A percentile compares a stretch with the other conserved stretches of the same genome.
Evolutionary conservation across 2,113 vertebrate genomes (phyloP).

Genomic region (Cyrtonyx montezumae): DNA sequence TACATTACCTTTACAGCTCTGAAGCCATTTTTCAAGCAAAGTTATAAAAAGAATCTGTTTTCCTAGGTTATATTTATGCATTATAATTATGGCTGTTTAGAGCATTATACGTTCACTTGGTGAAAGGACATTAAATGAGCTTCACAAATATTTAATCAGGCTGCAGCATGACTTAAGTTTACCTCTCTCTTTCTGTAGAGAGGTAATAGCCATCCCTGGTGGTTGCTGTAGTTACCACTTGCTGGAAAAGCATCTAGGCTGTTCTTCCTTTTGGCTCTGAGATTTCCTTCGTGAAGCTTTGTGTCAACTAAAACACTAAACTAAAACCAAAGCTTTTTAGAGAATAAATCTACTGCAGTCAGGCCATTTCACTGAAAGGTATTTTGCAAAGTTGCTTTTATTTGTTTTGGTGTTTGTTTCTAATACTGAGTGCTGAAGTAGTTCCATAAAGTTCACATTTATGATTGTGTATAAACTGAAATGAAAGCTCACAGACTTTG

Average conservation of each 20-base stretch:
- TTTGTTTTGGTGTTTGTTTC: background rate
- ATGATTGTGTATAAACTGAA: background rate
- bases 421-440: background rate
- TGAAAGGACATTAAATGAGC: slow-evolving; percentile 68
- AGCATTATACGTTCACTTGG: slow-evolving; percentile 4
- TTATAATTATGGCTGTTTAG: slow-evolving; percentile 31
- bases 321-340: background rate
- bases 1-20: background rate
- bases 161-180: background rate
- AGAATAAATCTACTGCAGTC: background rate
- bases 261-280: background rate
- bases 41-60: slow-evolving; percentile 36
- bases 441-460: background rate
- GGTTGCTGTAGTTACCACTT: slow-evolving; percentile 57
- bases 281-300: background rate
- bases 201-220: background rate
- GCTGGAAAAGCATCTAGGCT: background rate
- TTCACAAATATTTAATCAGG: slow-evolving; percentile 81
- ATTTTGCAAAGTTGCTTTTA: background rate
- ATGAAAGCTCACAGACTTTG: background rate
- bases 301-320: background rate
- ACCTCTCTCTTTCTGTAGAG: background rate
- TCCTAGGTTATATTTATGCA: slow-evolving; percentile 60
- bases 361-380: background rate
- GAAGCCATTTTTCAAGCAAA: slow-evolving; percentile 8